These are phyloP conservation scores for Drosophila orena DNA, from an alignment of 1,140 invertebrate genomes.

Conservation along the genomic window DNA sequence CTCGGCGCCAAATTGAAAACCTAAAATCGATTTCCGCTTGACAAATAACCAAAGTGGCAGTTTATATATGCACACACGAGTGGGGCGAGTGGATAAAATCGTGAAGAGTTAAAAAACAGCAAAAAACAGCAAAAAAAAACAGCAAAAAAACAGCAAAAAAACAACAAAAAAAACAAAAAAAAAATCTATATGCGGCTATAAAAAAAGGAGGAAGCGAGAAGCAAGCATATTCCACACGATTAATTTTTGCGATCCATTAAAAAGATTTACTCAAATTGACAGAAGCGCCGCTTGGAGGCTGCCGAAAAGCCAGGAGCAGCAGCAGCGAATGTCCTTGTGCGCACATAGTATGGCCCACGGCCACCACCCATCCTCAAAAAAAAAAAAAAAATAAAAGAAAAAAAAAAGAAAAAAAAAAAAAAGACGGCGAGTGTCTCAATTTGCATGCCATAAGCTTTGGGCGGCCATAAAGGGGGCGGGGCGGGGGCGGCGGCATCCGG, in stretches of 20 bases:
- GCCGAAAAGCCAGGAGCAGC: conserved; percentile 10
- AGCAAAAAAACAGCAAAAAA: too few relatives aligned
- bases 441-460: conserved; percentile 67
- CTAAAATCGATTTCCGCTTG: conserved; percentile 80
- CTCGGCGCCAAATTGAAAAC: conserved; percentile 47
- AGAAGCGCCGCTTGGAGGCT: conserved; percentile 60
- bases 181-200: background rate
- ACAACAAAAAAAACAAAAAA: too few relatives aligned
- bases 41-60: conserved; percentile 71
- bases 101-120: too few relatives aligned
- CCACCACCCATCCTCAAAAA: conserved; percentile 8
- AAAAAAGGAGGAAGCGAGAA: conserved; percentile 22
- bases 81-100: conserved; percentile 2
- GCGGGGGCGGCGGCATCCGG: background rate
- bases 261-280: conserved; percentile 83
- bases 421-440: conserved; percentile 64
- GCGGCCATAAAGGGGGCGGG: background rate
- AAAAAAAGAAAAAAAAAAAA: too few relatives aligned
- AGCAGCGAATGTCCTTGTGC: conserved; percentile 39
- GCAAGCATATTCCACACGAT: conserved; percentile 72
- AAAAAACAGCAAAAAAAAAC: too few relatives aligned
- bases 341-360: conserved; percentile 26
- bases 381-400: background rate
- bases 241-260: conserved; percentile 78
- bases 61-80: conserved; percentile 43